These are phyloP conservation scores for Sebastes taczanowskii DNA, from an alignment of 2,797 vertebrate species.

Conservation along the genomic window DNA sequence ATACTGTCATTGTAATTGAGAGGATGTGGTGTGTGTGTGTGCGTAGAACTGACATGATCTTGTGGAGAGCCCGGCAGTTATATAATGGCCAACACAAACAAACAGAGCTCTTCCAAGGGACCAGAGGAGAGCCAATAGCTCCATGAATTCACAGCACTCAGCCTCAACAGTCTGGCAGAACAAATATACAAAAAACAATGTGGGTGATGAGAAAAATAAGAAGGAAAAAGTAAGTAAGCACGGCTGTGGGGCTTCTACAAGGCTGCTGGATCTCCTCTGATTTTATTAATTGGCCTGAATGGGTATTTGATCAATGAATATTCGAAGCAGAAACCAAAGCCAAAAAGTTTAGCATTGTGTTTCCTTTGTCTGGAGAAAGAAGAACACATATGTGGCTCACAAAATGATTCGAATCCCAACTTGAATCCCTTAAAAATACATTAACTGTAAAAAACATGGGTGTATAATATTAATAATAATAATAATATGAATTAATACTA, in stretches of 20 bases:
- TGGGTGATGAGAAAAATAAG: slow-evolving; percentile 5
- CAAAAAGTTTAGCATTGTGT: neutral
- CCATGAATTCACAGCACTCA: slow-evolving; percentile 57
- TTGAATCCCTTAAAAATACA: neutral
- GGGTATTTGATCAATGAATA: neutral
- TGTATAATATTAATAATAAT: too few relatives aligned
- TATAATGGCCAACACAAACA: slow-evolving; percentile 74
- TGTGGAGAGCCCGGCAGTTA: slow-evolving; percentile 57
- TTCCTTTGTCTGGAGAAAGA: neutral
- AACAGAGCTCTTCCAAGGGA: slow-evolving; percentile 66
- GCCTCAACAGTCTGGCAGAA: slow-evolving; percentile 49
- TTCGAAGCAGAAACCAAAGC: neutral
- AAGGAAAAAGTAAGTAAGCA: neutral
- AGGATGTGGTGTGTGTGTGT: slow-evolving; percentile 1
- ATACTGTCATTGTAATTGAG: slow-evolving; percentile 44
- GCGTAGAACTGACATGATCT: slow-evolving; percentile 42
- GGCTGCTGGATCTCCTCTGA: neutral
- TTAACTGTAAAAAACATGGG: neutral
- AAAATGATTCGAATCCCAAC: neutral
- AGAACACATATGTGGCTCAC: rapidly evolving
- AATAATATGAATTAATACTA: neutral
- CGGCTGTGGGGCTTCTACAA: neutral
- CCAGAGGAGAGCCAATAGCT: slow-evolving; percentile 53
- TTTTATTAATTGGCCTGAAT: neutral
- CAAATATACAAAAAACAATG: slow-evolving; percentile 31